Evolutionary conservation across 2,113 vertebrate species (phyloP).

Genomic region (Notarius quadriscutis): DNA sequence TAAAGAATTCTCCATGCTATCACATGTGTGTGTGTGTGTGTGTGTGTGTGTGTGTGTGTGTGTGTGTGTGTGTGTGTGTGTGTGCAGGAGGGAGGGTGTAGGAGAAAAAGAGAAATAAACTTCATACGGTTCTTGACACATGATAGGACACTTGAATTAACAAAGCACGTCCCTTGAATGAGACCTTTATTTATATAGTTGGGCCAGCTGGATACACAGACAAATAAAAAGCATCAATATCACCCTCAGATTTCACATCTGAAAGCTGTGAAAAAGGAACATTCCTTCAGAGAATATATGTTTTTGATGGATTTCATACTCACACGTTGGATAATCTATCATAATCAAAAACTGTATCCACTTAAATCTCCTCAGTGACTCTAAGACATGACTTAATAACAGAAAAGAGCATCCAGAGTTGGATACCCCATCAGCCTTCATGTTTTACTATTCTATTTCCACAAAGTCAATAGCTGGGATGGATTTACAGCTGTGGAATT

Average conservation of each 20-base stretch:
- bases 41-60: background rate
- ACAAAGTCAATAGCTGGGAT: constrained; percentile 11
- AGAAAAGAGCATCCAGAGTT: constrained; percentile 39
- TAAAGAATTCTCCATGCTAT: background rate
- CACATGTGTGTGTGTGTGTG: background rate
- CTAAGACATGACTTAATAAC: constrained; percentile 30
- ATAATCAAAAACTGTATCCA: constrained; percentile 30
- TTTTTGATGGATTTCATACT: constrained; percentile 30
- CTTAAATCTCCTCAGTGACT: constrained; percentile 8
- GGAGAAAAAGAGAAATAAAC: background rate
- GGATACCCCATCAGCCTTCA: constrained; percentile 19
- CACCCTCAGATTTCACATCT: constrained; percentile 26
- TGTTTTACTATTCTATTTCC: constrained; percentile 15
- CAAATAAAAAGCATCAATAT: constrained; percentile 14
- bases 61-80: no score
- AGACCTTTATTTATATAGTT: constrained; percentile 31
- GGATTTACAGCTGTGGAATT: constrained; percentile 31
- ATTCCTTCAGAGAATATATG: constrained; percentile 27
- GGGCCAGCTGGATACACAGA: constrained; percentile 29
- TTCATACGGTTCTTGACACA: constrained; percentile 14
- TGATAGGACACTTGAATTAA: constrained; percentile 29
- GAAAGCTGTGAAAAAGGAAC: constrained; percentile 41
- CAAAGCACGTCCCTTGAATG: constrained; percentile 25
- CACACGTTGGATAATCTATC: constrained; percentile 20
- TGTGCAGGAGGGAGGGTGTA: background rate